Conservation (phyloP, 1,140 invertebrate species). For the Steinernema feltiae region DNA sequence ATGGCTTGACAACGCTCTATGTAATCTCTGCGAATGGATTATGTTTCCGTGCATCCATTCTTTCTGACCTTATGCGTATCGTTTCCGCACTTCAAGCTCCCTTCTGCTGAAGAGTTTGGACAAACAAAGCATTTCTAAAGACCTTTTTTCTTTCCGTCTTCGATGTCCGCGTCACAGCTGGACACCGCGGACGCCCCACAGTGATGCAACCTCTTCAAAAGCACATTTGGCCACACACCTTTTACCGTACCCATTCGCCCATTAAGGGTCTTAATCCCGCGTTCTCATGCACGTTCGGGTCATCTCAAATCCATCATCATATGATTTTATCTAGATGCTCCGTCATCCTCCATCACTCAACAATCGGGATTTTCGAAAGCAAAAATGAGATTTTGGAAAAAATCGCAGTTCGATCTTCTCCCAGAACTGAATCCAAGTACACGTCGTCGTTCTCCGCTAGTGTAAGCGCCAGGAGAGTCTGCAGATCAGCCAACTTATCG, state of each 20-base stretch:
- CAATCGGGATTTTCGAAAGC: background rate
- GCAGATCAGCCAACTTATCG: background rate
- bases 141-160: background rate
- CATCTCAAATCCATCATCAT: background rate
- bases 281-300: background rate
- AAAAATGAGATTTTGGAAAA: background rate
- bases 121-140: background rate
- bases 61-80: too few species aligned
- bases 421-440: background rate
- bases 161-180: conserved; percentile 5
- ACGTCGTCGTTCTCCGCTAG: background rate
- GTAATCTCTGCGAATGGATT: too few species aligned
- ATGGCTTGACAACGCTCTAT: too few species aligned
- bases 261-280: background rate
- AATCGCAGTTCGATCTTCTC: background rate
- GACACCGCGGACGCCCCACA: background rate
- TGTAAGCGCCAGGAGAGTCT: background rate
- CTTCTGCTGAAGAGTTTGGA: background rate
- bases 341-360: background rate
- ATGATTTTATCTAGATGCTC: background rate
- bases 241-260: background rate
- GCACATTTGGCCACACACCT: background rate
- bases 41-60: too few species aligned
- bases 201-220: background rate
- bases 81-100: too few species aligned